Percentiles rank a stretch among this genome's conserved stretches.
phyloP scores from a whole-genome alignment of 1,140 invertebrate species.

The Catajapyx aquilonaris region DNA sequence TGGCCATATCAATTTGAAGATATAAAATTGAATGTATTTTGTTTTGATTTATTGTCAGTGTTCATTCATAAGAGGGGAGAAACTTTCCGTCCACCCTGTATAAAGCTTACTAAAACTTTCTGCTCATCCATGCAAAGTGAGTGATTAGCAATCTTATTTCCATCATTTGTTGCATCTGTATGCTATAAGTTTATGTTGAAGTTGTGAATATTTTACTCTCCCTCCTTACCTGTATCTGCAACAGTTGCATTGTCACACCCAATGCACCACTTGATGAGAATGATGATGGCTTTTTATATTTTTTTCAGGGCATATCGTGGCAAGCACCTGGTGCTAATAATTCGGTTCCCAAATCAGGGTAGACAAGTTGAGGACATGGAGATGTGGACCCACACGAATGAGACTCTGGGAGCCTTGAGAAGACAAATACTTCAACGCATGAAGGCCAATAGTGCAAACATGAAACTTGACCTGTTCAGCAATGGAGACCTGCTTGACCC shows the following conservation, averaged over 20 bases:
- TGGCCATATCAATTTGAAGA: too few relatives aligned
- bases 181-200: conserved; percentile 2
- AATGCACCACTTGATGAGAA: too few relatives aligned
- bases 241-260: too few relatives aligned
- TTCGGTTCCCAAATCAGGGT: conserved; percentile 76
- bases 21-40: too few relatives aligned
- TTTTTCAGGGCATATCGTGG: conserved; percentile 57
- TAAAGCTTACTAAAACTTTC: too few relatives aligned
- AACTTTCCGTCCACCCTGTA: too few relatives aligned
- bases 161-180: conserved; percentile 3
- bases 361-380: conserved; percentile 82
- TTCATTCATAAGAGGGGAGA: too few relatives aligned
- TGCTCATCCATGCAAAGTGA: too few relatives aligned
- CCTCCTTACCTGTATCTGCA: too few relatives aligned
- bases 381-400: conserved; percentile 80
- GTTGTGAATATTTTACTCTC: too few relatives aligned
- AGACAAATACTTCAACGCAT: conserved; percentile 50
- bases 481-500: conserved; percentile 76
- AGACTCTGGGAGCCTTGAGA: conserved; percentile 63
- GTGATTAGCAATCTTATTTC: too few relatives aligned
- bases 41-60: too few relatives aligned
- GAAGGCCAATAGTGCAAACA: conserved; percentile 42
- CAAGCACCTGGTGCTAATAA: conserved; percentile 64
- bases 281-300: conserved; percentile 10
- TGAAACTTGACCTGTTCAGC: conserved; percentile 74